Evolutionary conservation across 2,113 vertebrate species (phyloP).

Genomic region (Dicaeum eximium): DNA sequence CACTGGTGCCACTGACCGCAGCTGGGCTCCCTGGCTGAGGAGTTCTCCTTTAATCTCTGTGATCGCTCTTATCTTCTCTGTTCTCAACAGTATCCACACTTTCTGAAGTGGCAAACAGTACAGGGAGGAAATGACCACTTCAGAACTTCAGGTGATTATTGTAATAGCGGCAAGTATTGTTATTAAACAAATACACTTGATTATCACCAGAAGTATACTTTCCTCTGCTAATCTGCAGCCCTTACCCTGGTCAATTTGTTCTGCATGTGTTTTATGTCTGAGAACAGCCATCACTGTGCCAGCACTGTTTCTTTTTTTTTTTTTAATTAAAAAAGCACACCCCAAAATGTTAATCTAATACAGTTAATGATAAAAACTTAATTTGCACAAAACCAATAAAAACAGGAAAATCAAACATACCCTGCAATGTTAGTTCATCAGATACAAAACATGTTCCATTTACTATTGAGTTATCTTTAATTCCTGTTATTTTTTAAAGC

Average conservation of each 20-base stretch:
- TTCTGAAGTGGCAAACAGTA: slow-evolving; percentile 10
- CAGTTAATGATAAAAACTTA: not conserved
- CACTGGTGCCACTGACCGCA: not conserved
- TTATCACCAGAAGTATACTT: slow-evolving; percentile 10
- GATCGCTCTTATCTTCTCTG: not conserved
- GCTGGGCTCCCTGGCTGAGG: accelerated
- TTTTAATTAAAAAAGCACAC: not conserved
- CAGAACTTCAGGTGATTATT: not conserved
- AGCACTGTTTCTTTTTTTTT: not conserved
- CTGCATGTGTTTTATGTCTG: not conserved
- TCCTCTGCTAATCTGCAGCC: not conserved
- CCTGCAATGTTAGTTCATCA: not conserved
- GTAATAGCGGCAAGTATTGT: slow-evolving; percentile 19
- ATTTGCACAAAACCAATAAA: not conserved
- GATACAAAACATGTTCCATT: not conserved
- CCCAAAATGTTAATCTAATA: not conserved
- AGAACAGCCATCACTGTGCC: not conserved
- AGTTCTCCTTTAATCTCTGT: not conserved
- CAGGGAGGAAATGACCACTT: slow-evolving; percentile 40
- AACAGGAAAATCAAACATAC: not conserved
- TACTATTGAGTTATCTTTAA: not conserved
- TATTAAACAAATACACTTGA: slow-evolving; percentile 26
- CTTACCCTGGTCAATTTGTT: not conserved
- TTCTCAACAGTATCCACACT: not conserved
- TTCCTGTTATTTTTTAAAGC: not conserved